Evolutionary conservation across 2,888 invertebrate species (phyloP).

Genomic region (Miltochrista miniata): DNA sequence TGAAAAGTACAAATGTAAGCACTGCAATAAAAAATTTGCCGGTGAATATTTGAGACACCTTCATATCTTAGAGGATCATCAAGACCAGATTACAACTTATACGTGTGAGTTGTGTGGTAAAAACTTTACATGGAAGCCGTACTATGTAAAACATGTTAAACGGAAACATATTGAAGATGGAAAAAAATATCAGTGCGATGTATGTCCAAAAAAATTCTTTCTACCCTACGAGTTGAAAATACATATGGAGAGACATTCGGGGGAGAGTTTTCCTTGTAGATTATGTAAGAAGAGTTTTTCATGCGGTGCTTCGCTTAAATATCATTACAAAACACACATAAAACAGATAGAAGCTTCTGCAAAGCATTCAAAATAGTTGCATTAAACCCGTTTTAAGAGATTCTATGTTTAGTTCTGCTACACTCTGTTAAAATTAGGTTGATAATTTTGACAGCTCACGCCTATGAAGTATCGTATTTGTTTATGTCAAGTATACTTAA

Average conservation of each 20-base stretch:
- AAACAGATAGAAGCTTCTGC: no score
- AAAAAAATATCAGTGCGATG: constrained; percentile 36
- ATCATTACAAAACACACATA: constrained; percentile 38
- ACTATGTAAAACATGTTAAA: constrained; percentile 64
- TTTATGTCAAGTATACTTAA: no score
- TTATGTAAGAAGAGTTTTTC: constrained; percentile 38
- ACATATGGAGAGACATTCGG: constrained; percentile 13
- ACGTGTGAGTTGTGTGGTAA: constrained; percentile 68
- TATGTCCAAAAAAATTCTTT: constrained; percentile 38
- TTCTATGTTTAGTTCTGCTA: no score
- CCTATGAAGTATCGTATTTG: no score
- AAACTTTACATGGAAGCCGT: constrained; percentile 65
- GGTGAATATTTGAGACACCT: constrained; percentile 41
- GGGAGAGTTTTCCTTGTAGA: constrained; percentile 13
- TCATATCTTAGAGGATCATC: constrained; percentile 50
- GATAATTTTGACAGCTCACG: no score
- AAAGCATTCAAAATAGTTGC: no score
- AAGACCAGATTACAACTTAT: constrained; percentile 41
- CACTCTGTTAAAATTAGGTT: no score
- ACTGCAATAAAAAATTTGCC: constrained; percentile 51
- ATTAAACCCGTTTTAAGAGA: no score
- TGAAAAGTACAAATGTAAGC: constrained; percentile 45
- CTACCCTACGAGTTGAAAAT: constrained; percentile 15
- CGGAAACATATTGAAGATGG: constrained; percentile 48
- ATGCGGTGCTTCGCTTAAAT: constrained; percentile 34